Percentiles rank a stretch among this genome's conserved stretches.
These are phyloP conservation scores for Vulpes lagopus DNA, from an alignment of 2,113 vertebrate genomes.

Conservation along the genomic window DNA sequence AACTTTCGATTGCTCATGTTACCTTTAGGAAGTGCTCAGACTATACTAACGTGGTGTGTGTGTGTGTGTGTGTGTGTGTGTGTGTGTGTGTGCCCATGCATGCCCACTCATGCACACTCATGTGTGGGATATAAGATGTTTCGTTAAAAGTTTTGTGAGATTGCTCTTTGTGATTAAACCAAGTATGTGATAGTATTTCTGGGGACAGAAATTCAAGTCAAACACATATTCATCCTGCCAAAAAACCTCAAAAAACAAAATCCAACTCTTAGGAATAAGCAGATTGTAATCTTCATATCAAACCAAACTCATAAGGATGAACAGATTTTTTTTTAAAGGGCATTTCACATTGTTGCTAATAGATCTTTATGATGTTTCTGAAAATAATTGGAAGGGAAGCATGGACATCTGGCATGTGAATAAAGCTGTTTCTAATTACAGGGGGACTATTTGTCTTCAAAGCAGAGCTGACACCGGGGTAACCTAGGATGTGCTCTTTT, in stretches of 20 bases:
- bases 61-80: background rate
- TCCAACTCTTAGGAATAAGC: background rate
- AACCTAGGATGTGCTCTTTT: background rate
- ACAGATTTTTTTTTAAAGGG: background rate
- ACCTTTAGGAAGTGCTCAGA: background rate
- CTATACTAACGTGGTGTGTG: background rate
- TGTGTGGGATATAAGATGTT: background rate
- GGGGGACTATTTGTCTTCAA: slow-evolving; percentile 46
- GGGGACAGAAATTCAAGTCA: background rate
- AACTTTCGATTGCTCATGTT: background rate
- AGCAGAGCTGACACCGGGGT: slow-evolving; percentile 18
- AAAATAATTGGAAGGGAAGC: slow-evolving; percentile 66
- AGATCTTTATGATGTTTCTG: slow-evolving; percentile 64
- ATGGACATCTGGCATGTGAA: slow-evolving; percentile 38
- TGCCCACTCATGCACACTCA: background rate
- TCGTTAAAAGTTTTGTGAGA: slow-evolving; percentile 29
- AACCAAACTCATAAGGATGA: slow-evolving; percentile 3
- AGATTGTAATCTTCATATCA: background rate
- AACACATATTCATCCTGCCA: background rate
- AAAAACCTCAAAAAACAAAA: background rate
- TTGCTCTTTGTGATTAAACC: slow-evolving; percentile 40
- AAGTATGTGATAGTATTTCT: slow-evolving; percentile 21
- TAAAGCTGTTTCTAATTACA: slow-evolving; percentile 70
- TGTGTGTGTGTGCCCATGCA: fast-evolving
- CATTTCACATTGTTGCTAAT: slow-evolving; percentile 54